phyloP scores from a whole-genome alignment of 2,113 vertebrate species.

The Miniopterus natalensis region DNA sequence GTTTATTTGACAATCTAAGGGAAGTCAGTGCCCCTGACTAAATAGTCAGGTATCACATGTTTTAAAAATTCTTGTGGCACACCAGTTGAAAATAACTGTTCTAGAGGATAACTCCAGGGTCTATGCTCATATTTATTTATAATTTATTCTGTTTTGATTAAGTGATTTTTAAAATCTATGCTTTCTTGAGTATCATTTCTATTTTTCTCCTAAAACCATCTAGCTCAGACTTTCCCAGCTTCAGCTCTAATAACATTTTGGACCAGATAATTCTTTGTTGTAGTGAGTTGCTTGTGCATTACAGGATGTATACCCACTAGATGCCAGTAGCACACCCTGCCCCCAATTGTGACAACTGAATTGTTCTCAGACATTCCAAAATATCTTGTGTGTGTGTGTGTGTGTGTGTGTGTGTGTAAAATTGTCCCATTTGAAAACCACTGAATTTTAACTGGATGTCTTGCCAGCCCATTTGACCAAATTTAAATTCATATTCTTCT shows the following conservation, averaged over 20 bases:
- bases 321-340: no score
- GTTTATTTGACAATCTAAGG: neutral
- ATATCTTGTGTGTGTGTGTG: neutral
- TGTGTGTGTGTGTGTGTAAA: neutral
- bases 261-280: neutral
- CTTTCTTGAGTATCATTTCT: neutral
- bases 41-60: neutral
- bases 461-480: neutral
- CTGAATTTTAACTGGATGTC: neutral
- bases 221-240: neutral
- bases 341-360: neutral
- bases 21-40: neutral
- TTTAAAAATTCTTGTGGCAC: neutral
- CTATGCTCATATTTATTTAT: neutral
- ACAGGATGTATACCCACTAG: neutral
- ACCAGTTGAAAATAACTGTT: neutral
- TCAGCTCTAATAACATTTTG: neutral
- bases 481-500: neutral
- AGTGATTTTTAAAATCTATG: neutral
- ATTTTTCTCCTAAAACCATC: neutral
- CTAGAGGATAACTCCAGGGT: neutral
- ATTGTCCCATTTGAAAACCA: neutral
- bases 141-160: neutral
- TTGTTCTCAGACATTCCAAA: neutral
- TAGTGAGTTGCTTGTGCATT: no score